Evolutionary conservation across 2,113 vertebrate species (phyloP).

Genomic region (Corvus moneduloides): DNA sequence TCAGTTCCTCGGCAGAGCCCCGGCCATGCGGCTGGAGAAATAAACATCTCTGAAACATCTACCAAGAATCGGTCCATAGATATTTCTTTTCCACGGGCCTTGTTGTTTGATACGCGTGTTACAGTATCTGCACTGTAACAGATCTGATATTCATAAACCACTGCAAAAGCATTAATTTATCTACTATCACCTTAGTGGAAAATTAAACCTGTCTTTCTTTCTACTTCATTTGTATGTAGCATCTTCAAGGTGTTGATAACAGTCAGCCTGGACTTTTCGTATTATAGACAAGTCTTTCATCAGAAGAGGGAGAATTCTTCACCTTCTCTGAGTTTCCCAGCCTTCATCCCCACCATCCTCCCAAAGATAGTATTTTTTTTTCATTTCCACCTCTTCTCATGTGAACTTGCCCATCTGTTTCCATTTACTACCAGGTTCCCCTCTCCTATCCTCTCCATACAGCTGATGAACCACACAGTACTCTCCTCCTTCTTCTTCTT

Average conservation of each 20-base stretch:
- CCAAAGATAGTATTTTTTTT: background rate
- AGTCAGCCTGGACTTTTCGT: background rate
- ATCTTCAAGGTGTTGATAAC: background rate
- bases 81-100: no score
- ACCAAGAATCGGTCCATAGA: no score
- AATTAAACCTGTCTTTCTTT: background rate
- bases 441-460: background rate
- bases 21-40: no score
- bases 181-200: background rate
- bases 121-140: no score
- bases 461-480: background rate
- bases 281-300: background rate
- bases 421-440: background rate
- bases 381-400: background rate
- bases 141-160: background rate
- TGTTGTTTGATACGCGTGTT: no score
- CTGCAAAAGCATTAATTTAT: background rate
- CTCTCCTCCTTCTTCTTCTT: background rate
- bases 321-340: background rate
- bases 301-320: background rate
- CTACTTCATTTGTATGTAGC: background rate
- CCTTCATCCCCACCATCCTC: background rate
- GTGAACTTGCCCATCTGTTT: slow-evolving; percentile 9
- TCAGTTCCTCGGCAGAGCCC: no score
- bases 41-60: no score